Evolutionary conservation across 2,797 vertebrate species (phyloP).

Genomic region (Coilia nasus): DNA sequence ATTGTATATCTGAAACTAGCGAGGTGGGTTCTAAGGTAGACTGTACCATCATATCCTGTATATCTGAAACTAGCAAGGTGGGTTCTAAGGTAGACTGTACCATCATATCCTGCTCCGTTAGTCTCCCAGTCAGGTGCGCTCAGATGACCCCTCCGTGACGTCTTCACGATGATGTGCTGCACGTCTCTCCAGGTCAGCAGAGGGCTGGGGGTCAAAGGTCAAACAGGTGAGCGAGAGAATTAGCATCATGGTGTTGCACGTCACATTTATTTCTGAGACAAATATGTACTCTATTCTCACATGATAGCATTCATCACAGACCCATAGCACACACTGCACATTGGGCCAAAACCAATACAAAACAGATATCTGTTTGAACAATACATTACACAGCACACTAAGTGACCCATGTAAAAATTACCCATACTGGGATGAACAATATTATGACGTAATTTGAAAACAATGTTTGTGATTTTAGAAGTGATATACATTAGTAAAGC

Average conservation of each 20-base stretch:
- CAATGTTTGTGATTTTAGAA: no score
- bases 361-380: no score
- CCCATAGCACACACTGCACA: no score
- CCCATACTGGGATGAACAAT: not conserved
- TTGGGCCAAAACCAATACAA: no score
- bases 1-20: no score
- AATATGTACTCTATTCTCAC: not conserved
- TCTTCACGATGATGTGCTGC: slow-evolving; percentile 93
- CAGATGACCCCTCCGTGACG: slow-evolving; percentile 86
- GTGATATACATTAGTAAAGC: no score
- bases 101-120: slow-evolving; percentile 92
- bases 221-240: slow-evolving; percentile 20
- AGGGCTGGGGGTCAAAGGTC: slow-evolving; percentile 71
- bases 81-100: slow-evolving; percentile 61
- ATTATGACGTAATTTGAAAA: not conserved
- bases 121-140: slow-evolving; percentile 88
- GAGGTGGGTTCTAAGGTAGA: not conserved
- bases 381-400: no score
- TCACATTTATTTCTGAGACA: not conserved
- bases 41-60: slow-evolving; percentile 89
- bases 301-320: no score
- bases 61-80: no score
- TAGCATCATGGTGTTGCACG: not conserved
- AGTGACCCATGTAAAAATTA: no score
- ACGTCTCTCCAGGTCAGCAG: slow-evolving; percentile 94